Percentiles rank a stretch among this genome's conserved stretches.
These are phyloP conservation scores for Zapus hudsonius DNA, from an alignment of 2,113 vertebrate genomes.

Conservation along the genomic window DNA sequence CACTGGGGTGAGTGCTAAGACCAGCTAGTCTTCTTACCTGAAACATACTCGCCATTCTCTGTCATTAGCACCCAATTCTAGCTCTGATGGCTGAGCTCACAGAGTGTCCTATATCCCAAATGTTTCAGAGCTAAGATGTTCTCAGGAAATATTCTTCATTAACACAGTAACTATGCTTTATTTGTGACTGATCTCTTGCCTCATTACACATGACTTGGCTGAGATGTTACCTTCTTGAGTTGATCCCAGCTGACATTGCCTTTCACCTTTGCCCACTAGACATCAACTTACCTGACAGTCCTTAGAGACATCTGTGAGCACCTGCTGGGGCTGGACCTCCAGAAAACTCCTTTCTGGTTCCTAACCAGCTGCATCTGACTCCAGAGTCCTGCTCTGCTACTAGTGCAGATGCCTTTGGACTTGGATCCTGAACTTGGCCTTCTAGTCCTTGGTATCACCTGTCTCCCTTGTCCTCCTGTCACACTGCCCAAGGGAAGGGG, in stretches of 20 bases:
- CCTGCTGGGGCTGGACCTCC: rapidly evolving
- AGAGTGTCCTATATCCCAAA: background rate
- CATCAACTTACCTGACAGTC: background rate
- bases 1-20: rapidly evolving
- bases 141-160: background rate
- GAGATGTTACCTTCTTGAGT: background rate
- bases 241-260: too few species aligned
- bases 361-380: background rate
- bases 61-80: background rate
- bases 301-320: background rate
- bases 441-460: rapidly evolving
- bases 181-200: background rate
- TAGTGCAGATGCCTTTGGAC: background rate
- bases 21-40: rapidly evolving
- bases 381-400: background rate
- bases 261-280: background rate
- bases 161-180: background rate
- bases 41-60: background rate
- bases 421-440: background rate
- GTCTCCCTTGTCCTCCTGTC: background rate
- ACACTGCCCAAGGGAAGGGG: rapidly evolving
- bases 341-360: background rate
- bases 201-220: background rate
- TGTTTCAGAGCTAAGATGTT: background rate
- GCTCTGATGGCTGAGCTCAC: background rate